Base-by-base conservation (phyloP, 2,113 vertebrate genomes). In the Chamaea fasciata region DNA sequence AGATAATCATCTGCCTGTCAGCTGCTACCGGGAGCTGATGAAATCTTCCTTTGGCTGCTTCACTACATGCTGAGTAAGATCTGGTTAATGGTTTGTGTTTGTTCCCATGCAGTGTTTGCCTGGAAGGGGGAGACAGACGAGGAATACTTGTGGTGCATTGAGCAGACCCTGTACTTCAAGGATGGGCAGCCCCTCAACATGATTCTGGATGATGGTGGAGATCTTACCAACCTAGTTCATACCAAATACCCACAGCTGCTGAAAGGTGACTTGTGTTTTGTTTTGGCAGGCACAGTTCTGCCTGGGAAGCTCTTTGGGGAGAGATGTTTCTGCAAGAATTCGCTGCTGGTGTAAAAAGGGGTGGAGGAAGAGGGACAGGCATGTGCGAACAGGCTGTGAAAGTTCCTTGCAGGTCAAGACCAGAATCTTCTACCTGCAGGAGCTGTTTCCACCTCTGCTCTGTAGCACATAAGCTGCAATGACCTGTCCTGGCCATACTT, bases 61-160 rank as follows among this genome's bases (percentile, higher is more conserved):
- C 46, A 20, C 24, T 75, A 56, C 22, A 10, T 91, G 50, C 86
- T 85, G 78, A 84, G 53, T 75, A 90, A 83, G 90, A 68, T 74
- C 69, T 86, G 42, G 31, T 63, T 95, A 68, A 96, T 47, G 50
- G 16, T 70, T 9, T 62, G 39, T 94, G n/a, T 86, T 92, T 95
- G 44, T 87, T 95, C 83, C 52, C 30, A 1, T 88, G 22, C 59
- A 99, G 99, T 99, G 78, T 99, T 98, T 3, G 99, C 99, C 6
- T 99, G 99, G 99, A 99, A 99, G 96, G 99, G 99, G 2, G 99
- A 99, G 96, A 99, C 99, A 0, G 99, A 99, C 0, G 99, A 99
- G 95, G 99, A 99, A 52, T 99, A 99, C 57, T 96, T 99, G 88
- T 99, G 99, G 99, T 99, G 99, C 97, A 99, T 99, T 3, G 99